Conservation (phyloP, 2,888 invertebrate genomes). For the Malacosoma neustria region DNA sequence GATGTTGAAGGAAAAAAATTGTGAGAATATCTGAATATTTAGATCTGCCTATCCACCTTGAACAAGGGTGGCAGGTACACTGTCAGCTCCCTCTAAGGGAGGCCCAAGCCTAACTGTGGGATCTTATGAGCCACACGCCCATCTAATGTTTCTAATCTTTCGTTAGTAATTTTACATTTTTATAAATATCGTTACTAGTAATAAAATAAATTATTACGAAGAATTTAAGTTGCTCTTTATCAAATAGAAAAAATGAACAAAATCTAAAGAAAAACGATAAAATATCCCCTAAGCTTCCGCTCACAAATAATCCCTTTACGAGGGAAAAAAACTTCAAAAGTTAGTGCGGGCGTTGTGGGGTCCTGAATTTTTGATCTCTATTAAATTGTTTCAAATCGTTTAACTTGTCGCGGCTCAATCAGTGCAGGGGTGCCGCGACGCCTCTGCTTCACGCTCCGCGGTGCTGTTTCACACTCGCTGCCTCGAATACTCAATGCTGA, state of each 20-base stretch:
- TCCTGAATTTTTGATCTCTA: constrained; percentile 73
- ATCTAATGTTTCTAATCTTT: too few species aligned
- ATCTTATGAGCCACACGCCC: too few species aligned
- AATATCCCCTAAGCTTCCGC: constrained; percentile 60
- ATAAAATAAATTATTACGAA: too few species aligned
- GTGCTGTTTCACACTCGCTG: constrained; percentile 45
- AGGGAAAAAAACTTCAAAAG: constrained; percentile 74
- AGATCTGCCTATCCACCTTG: too few species aligned
- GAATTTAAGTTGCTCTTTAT: too few species aligned
- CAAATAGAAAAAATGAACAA: constrained; percentile 40
- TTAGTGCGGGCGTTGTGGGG: constrained; percentile 68
- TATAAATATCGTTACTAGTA: too few species aligned
- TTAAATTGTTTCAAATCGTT: constrained; percentile 76
- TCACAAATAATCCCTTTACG: constrained; percentile 71
- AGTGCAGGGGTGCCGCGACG: constrained; percentile 36
- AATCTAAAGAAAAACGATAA: constrained; percentile 55
- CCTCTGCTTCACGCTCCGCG: constrained; percentile 7
- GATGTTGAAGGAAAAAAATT: too few species aligned
- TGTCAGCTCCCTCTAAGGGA: too few species aligned
- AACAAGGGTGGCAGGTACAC: too few species aligned
- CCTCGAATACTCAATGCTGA: constrained; percentile 42
- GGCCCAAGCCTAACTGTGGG: too few species aligned
- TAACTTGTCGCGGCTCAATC: constrained; percentile 76
- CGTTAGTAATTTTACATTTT: background rate
- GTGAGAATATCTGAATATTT: too few species aligned